Conservation (phyloP, 2,888 invertebrate genomes). For the Trissonchulus latispiculum region DNA sequence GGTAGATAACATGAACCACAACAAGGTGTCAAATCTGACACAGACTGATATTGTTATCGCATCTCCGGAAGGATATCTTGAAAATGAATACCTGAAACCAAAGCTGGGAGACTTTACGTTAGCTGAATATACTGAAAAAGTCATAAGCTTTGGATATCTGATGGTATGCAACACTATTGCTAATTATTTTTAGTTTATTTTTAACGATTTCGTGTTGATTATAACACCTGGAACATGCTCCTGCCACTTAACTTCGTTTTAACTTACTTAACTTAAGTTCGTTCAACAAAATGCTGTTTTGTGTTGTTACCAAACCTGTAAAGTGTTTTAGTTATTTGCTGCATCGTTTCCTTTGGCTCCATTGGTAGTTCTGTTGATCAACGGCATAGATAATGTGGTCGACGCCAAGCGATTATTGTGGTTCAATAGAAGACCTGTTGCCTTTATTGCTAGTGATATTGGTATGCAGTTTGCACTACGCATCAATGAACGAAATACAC, state of each 20-base stretch:
- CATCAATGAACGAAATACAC: too few relatives aligned
- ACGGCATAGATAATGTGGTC: constrained; percentile 46
- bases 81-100: constrained; percentile 46
- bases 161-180: too few relatives aligned
- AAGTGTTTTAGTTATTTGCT: neutral
- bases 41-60: neutral
- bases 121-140: constrained; percentile 49
- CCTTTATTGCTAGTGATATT: constrained; percentile 46
- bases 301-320: too few relatives aligned
- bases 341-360: constrained; percentile 49
- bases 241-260: too few relatives aligned
- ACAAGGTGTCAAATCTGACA: neutral
- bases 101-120: constrained; percentile 47
- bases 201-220: too few relatives aligned
- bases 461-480: too few relatives aligned
- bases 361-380: constrained; percentile 46
- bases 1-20: neutral
- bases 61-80: constrained; percentile 28
- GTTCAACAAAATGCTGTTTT: too few relatives aligned
- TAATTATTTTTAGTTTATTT: too few relatives aligned
- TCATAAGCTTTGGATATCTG: constrained; percentile 49
- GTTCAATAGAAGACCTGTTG: constrained; percentile 47
- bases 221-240: too few relatives aligned
- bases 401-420: constrained; percentile 47
- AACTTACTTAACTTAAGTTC: too few relatives aligned